Conservation (phyloP, 1,140 invertebrate genomes). For the Drosophila pectinifera region DNA sequence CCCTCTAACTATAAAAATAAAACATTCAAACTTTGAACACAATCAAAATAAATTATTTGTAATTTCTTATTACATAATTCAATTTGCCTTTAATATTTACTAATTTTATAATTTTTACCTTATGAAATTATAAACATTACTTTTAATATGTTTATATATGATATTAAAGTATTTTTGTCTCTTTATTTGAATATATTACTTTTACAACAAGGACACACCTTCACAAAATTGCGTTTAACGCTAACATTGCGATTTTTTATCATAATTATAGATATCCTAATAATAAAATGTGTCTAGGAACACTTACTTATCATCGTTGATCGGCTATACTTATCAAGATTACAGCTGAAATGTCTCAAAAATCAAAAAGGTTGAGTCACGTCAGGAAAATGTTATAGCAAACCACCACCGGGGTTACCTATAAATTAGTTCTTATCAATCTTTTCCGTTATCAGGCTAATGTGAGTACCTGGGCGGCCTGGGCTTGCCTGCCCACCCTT, state of each 20-base stretch:
- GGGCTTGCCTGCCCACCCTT: neutral
- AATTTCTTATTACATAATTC: neutral
- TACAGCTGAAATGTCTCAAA: neutral
- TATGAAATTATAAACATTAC: neutral
- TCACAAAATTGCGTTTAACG: too few relatives aligned
- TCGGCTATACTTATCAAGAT: neutral
- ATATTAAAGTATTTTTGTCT: too few relatives aligned
- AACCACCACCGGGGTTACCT: conserved; percentile 5
- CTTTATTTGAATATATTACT: too few relatives aligned
- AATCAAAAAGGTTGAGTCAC: conserved; percentile 3
- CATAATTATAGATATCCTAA: too few relatives aligned
- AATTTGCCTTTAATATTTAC: too few relatives aligned
- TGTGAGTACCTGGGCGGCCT: neutral
- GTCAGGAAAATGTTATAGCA: neutral
- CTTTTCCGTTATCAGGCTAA: conserved; percentile 16
- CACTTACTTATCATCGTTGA: neutral
- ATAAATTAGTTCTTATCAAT: conserved; percentile 15
- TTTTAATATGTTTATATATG: too few relatives aligned
- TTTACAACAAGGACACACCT: too few relatives aligned
- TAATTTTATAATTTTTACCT: neutral
- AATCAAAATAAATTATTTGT: too few relatives aligned
- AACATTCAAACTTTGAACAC: neutral
- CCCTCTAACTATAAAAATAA: neutral
- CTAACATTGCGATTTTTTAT: too few relatives aligned
- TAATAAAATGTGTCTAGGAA: neutral